These are phyloP conservation scores for Bombus pascuorum DNA, from an alignment of 1,140 invertebrate genomes.

Conservation along the genomic window DNA sequence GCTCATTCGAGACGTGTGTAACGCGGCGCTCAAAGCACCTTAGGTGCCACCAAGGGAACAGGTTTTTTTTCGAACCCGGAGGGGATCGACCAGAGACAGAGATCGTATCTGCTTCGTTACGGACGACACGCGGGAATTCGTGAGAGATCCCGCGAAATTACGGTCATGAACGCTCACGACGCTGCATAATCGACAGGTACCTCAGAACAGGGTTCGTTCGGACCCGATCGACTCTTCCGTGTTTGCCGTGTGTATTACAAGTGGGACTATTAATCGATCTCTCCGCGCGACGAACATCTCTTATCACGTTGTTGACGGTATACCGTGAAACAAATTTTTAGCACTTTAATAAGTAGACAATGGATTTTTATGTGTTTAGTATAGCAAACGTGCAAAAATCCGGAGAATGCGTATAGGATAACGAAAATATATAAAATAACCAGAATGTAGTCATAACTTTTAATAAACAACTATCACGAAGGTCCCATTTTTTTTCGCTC, in stretches of 20 bases:
- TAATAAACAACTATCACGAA: too few relatives aligned
- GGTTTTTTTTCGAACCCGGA: conserved; percentile 30
- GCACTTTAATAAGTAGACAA: too few relatives aligned
- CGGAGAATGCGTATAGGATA: too few relatives aligned
- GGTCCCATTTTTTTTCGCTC: too few relatives aligned
- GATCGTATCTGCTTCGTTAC: conserved; percentile 52
- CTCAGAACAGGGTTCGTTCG: background rate
- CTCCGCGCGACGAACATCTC: background rate
- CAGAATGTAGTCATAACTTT: too few relatives aligned
- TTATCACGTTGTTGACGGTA: too few relatives aligned
- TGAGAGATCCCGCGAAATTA: conserved; percentile 47
- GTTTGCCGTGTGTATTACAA: conserved; percentile 29
- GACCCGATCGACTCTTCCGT: conserved; percentile 15
- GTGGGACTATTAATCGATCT: conserved; percentile 19
- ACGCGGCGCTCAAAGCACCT: conserved; percentile 38
- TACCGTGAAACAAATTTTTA: too few relatives aligned
- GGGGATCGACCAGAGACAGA: conserved; percentile 5
- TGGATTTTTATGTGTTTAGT: too few relatives aligned
- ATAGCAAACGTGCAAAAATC: too few relatives aligned
- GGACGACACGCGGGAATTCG: conserved; percentile 52
- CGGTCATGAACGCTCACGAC: conserved; percentile 46
- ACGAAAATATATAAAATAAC: too few relatives aligned
- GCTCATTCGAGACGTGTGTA: conserved; percentile 21
- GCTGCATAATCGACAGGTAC: conserved; percentile 48
- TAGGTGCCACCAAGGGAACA: conserved; percentile 50